These are phyloP conservation scores for Lasioglossum vierecki DNA, from an alignment of 2,888 invertebrate genomes.

Conservation along the genomic window DNA sequence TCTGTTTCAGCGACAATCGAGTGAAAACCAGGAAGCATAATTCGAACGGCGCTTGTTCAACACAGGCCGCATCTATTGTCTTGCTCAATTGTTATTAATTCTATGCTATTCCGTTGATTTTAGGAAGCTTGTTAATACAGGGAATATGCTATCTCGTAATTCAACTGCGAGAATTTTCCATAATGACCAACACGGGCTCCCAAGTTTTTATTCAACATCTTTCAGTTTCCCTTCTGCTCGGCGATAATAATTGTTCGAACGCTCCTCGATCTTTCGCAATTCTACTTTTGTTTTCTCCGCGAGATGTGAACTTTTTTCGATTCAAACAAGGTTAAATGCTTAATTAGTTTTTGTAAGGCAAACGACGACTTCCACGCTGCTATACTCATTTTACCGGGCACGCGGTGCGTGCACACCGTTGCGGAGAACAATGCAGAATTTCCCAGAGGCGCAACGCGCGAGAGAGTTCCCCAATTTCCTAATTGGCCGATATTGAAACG, in stretches of 20 bases:
- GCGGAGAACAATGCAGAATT: conserved; percentile 24
- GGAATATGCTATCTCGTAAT: not conserved
- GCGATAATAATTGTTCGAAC: not conserved
- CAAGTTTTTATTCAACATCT: not conserved
- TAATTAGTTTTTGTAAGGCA: not conserved
- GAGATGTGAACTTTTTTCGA: not conserved
- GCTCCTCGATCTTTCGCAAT: not conserved
- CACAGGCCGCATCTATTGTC: conserved; percentile 37
- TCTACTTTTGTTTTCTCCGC: not conserved
- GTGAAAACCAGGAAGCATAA: conserved; percentile 78
- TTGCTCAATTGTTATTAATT: conserved; percentile 22
- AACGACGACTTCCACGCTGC: not conserved
- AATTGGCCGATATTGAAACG: conserved; percentile 59
- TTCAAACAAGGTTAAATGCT: not conserved
- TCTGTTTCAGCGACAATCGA: conserved; percentile 69
- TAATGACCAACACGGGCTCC: not conserved
- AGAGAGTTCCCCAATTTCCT: conserved; percentile 53
- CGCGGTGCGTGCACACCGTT: not conserved
- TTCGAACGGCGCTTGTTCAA: conserved; percentile 57
- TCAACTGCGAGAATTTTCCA: not conserved
- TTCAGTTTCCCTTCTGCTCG: not conserved
- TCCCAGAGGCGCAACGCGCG: conserved; percentile 20
- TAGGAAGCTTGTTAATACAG: not conserved
- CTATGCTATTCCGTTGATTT: not conserved
- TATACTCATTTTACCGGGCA: not conserved